Evolutionary conservation across 2,888 invertebrate species (phyloP).

Genomic region (Empis livida): DNA sequence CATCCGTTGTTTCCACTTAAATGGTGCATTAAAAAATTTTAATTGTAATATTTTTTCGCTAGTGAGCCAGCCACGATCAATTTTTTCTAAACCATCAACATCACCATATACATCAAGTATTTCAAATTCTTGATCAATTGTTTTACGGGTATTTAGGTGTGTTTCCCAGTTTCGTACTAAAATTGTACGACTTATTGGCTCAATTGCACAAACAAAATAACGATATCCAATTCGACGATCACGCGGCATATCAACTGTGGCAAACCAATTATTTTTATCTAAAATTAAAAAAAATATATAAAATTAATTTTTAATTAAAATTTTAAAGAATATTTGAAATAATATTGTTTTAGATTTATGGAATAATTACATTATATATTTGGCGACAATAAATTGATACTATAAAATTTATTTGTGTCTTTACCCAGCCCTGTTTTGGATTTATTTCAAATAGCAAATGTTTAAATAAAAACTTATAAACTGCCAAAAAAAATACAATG

Average conservation of each 20-base stretch:
- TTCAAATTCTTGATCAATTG: constrained; percentile 34
- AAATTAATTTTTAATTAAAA: too few relatives aligned
- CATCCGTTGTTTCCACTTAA: constrained; percentile 60
- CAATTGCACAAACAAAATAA: constrained; percentile 58
- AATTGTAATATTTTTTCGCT: constrained; percentile 72
- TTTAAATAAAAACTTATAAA: too few relatives aligned
- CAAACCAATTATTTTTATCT: constrained; percentile 47
- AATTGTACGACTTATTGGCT: constrained; percentile 41
- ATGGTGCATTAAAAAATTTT: constrained; percentile 66
- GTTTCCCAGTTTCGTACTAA: constrained; percentile 74
- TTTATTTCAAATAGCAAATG: too few relatives aligned
- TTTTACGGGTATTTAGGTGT: constrained; percentile 50
- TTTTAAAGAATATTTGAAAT: too few relatives aligned
- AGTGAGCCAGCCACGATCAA: constrained; percentile 76
- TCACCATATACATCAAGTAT: constrained; percentile 52
- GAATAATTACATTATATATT: too few relatives aligned
- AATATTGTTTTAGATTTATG: too few relatives aligned
- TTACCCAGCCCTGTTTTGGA: too few relatives aligned
- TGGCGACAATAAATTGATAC: too few relatives aligned
- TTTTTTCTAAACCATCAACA: constrained; percentile 41
- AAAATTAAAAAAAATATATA: constrained; percentile 8
- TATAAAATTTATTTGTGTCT: too few relatives aligned
- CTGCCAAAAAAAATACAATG: too few relatives aligned
- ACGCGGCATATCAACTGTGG: constrained; percentile 47
- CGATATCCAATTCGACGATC: constrained; percentile 57